phyloP scores from a whole-genome alignment of 1,140 invertebrate species.

The Spodoptera litura region DNA sequence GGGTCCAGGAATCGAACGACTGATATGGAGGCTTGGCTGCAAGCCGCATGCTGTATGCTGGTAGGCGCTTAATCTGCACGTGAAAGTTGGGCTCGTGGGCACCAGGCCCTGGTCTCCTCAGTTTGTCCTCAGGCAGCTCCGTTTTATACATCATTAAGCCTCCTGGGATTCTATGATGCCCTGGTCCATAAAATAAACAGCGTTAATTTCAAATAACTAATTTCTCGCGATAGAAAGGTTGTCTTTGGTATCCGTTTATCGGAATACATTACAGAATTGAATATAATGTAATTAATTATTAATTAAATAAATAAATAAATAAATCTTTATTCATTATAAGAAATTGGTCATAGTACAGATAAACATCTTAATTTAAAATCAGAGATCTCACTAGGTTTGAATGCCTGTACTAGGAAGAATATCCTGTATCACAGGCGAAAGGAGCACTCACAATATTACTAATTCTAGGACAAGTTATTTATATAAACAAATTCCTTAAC shows the following conservation, averaged over 20 bases:
- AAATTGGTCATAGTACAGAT: no score
- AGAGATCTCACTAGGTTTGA: no score
- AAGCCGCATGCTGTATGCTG: conserved; percentile 63
- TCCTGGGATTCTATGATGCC: conserved; percentile 62
- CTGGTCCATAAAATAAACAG: conserved; percentile 47
- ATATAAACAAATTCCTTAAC: no score
- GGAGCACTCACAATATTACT: no score
- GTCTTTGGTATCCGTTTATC: neutral
- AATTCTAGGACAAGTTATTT: no score
- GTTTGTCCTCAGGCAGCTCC: conserved; percentile 49
- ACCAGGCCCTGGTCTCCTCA: conserved; percentile 65
- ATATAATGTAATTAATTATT: neutral
- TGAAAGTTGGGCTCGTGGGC: conserved; percentile 51
- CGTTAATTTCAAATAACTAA: neutral
- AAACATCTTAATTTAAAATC: no score
- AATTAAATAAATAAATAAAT: no score
- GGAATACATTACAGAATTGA: neutral
- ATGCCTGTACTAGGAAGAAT: no score
- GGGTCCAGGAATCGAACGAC: conserved; percentile 72
- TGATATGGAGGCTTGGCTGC: conserved; percentile 62
- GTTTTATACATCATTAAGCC: conserved; percentile 60
- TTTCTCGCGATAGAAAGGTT: neutral
- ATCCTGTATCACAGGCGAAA: no score
- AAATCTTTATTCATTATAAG: no score
- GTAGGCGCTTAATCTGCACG: conserved; percentile 57